Evolutionary conservation across 1,140 invertebrate genomes (phyloP).

Genomic region (Popillia japonica): DNA sequence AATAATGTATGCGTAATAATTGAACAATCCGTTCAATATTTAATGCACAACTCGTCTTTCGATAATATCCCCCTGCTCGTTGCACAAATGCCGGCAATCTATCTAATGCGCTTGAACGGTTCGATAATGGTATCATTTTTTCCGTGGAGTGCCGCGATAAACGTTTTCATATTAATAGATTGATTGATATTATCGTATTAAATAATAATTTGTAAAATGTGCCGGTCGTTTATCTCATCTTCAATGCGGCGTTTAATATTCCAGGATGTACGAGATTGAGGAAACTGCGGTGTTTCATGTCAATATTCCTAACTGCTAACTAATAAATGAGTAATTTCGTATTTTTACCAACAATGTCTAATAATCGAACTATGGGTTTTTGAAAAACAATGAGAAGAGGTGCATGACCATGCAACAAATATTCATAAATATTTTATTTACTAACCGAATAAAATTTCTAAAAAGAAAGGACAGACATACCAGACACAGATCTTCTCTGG

Average conservation of each 20-base stretch:
- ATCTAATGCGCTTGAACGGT: background rate
- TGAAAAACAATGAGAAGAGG: too few relatives aligned
- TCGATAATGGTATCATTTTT: conserved; percentile 13
- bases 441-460: too few relatives aligned
- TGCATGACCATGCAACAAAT: too few relatives aligned
- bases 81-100: background rate
- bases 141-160: background rate
- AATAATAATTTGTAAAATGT: background rate
- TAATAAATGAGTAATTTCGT: too few relatives aligned
- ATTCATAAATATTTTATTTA: too few relatives aligned
- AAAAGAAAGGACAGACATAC: too few relatives aligned
- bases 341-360: background rate
- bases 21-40: conserved; percentile 6
- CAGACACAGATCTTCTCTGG: too few relatives aligned
- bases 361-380: too few relatives aligned
- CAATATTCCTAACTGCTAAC: too few relatives aligned
- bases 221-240: background rate
- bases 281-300: too few relatives aligned
- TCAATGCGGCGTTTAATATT: too few relatives aligned
- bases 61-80: background rate
- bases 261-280: too few relatives aligned
- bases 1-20: conserved; percentile 5
- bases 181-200: background rate
- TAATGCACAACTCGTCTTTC: background rate
- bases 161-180: background rate